These are phyloP conservation scores for Macrosoma leucophasiata DNA, from an alignment of 2,888 invertebrate species.

Conservation along the genomic window DNA sequence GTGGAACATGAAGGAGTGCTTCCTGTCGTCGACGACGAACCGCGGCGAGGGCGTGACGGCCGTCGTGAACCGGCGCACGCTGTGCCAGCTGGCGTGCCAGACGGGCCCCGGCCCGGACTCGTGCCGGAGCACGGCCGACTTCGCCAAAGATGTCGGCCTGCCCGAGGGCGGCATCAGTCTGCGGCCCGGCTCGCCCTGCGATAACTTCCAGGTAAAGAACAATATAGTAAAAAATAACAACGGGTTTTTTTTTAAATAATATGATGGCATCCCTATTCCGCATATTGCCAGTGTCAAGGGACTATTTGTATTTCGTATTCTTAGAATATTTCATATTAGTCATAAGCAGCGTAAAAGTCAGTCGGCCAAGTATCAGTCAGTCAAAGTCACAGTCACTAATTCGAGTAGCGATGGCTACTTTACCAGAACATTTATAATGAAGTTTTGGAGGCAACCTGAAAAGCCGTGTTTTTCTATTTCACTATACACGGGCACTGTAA, in stretches of 20 bases:
- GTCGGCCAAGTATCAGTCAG: too few relatives aligned
- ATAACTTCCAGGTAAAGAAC: slow-evolving; percentile 90
- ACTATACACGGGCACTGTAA: too few relatives aligned
- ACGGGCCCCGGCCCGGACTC: slow-evolving; percentile 83
- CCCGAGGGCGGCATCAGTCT: slow-evolving; percentile 89
- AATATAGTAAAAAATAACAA: slow-evolving; percentile 1
- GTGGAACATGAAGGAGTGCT: slow-evolving; percentile 96
- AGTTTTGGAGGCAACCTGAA: too few relatives aligned
- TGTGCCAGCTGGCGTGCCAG: slow-evolving; percentile 98
- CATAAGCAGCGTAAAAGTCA: too few relatives aligned
- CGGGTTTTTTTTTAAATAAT: background rate
- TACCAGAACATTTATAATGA: too few relatives aligned
- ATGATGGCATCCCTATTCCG: too few relatives aligned
- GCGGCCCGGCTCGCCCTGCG: slow-evolving; percentile 97
- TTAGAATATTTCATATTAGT: too few relatives aligned
- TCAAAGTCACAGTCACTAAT: too few relatives aligned
- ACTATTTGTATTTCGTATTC: background rate
- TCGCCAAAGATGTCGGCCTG: slow-evolving; percentile 82
- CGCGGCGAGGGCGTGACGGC: slow-evolving; percentile 57
- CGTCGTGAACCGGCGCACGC: slow-evolving; percentile 86
- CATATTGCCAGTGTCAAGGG: too few relatives aligned
- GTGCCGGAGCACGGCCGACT: slow-evolving; percentile 92
- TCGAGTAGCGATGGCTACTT: too few relatives aligned
- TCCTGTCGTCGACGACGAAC: slow-evolving; percentile 86
- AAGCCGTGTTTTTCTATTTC: too few relatives aligned